Conservation (phyloP, 2,113 vertebrate genomes). For the Siniperca chuatsi region DNA sequence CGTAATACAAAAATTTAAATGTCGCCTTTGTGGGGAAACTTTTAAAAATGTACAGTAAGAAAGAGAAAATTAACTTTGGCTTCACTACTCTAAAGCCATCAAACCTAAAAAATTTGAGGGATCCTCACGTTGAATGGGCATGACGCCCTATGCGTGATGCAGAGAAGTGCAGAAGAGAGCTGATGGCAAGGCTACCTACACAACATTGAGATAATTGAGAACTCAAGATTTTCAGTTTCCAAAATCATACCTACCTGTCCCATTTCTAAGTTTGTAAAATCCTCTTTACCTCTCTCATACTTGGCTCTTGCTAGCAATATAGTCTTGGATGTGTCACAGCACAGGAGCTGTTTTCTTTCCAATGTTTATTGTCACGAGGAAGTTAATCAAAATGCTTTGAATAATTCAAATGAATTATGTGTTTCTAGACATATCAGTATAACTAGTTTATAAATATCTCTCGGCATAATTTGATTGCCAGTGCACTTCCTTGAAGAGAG, state of each 20-base stretch:
- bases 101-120: not conserved
- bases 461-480: slow-evolving; percentile 33
- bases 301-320: not conserved
- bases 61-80: not conserved
- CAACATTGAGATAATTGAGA: not conserved
- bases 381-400: slow-evolving; percentile 51
- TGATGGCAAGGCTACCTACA: not conserved
- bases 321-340: not conserved
- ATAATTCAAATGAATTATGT: slow-evolving; percentile 56
- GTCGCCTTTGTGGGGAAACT: not conserved
- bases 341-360: not conserved
- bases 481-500: slow-evolving; percentile 28
- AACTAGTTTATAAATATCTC: slow-evolving; percentile 55
- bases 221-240: not conserved
- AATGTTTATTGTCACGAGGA: slow-evolving; percentile 13
- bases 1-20: not conserved
- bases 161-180: not conserved
- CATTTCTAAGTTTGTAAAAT: not conserved
- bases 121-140: not conserved
- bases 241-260: not conserved
- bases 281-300: not conserved
- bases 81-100: not conserved
- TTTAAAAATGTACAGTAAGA: not conserved
- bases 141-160: too few relatives aligned
- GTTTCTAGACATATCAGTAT: slow-evolving; percentile 36